phyloP scores from a whole-genome alignment of 2,797 vertebrate genomes.

The Aldrovandia affinis region DNA sequence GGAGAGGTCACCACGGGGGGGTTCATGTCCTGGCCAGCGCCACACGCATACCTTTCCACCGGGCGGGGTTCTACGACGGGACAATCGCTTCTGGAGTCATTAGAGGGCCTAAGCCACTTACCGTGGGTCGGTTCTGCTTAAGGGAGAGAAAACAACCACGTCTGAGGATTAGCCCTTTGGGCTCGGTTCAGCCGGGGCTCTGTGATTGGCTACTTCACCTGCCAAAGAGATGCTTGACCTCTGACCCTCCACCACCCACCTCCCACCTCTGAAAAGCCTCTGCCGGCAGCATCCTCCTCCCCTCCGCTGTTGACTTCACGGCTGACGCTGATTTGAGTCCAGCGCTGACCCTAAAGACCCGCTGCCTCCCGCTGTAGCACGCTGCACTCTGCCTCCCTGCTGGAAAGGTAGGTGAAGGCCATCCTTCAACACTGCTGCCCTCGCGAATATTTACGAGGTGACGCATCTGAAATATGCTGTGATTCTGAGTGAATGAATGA shows the following conservation, averaged over 20 bases:
- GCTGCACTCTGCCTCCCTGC: neutral
- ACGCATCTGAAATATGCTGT: no score
- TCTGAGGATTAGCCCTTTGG: constrained; percentile 35
- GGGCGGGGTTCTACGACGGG: constrained; percentile 32
- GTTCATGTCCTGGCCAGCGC: constrained; percentile 12
- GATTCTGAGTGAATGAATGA: no score
- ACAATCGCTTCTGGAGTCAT: constrained; percentile 30
- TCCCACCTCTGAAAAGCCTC: neutral
- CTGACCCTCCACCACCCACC: neutral
- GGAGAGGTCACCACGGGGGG: neutral
- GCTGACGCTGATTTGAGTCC: neutral
- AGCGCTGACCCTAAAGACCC: neutral
- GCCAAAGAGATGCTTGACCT: constrained; percentile 31
- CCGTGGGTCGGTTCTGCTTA: constrained; percentile 2
- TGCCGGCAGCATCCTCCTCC: neutral
- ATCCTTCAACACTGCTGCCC: neutral
- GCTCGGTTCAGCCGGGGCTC: constrained; percentile 32
- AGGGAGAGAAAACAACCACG: neutral
- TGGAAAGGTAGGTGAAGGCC: neutral
- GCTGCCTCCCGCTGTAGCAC: neutral
- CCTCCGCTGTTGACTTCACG: neutral
- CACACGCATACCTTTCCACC: constrained; percentile 12
- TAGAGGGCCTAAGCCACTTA: constrained; percentile 35
- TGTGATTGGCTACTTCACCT: constrained; percentile 30
- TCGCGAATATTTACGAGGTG: no score